Percentiles rank a stretch among this genome's conserved stretches.
Evolutionary conservation across 2,888 invertebrate species (phyloP).

Genomic region (Andrena fulva): DNA sequence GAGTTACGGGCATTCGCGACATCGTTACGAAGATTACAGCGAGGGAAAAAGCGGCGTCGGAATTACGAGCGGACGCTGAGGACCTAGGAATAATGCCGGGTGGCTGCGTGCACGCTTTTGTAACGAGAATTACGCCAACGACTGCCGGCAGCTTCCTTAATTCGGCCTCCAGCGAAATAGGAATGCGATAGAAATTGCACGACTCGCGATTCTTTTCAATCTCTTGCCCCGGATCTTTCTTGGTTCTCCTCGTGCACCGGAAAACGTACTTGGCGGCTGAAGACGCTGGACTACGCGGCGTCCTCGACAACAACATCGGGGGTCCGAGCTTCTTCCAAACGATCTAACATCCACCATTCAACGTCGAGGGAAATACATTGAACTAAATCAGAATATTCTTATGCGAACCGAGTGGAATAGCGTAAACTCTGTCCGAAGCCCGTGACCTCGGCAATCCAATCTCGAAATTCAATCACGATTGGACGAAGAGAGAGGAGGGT

Average conservation of each 20-base stretch:
- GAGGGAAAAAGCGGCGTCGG: constrained; percentile 67
- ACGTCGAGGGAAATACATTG: too few relatives aligned
- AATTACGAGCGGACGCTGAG: constrained; percentile 65
- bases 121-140: constrained; percentile 67
- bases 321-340: too few relatives aligned
- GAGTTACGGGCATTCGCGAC: constrained; percentile 71
- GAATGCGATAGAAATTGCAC: constrained; percentile 55
- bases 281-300: background rate
- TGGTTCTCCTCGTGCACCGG: constrained; percentile 8
- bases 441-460: too few relatives aligned
- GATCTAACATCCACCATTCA: too few relatives aligned
- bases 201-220: background rate
- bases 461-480: background rate
- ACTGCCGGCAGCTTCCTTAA: constrained; percentile 50
- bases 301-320: background rate
- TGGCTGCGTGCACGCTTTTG: constrained; percentile 62
- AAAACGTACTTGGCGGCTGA: background rate
- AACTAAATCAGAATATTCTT: too few relatives aligned
- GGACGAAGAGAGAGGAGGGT: background rate
- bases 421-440: too few relatives aligned
- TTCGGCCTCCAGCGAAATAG: constrained; percentile 48
- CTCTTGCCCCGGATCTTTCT: background rate
- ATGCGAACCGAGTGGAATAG: too few relatives aligned
- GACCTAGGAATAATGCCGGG: constrained; percentile 63
- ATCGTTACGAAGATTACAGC: constrained; percentile 74